Conservation (phyloP, 2,113 vertebrate species). For the Corythaixoides concolor region DNA sequence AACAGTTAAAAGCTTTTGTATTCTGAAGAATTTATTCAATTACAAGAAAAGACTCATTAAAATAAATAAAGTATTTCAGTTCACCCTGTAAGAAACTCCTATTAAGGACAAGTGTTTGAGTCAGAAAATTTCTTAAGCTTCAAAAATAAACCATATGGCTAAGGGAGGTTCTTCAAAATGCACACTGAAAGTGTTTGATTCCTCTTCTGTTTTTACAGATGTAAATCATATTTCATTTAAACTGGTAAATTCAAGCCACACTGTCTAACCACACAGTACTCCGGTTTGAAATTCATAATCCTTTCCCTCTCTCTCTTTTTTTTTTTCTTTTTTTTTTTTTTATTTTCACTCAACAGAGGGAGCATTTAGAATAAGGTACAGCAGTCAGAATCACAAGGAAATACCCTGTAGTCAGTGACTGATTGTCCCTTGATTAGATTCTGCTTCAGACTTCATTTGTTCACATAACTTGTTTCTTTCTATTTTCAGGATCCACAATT, state of each 20-base stretch:
- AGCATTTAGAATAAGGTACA: not conserved
- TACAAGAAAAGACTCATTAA: not conserved
- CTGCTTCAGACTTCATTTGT: not conserved
- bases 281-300: not conserved
- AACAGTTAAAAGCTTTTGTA: not conserved
- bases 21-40: slow-evolving; percentile 16
- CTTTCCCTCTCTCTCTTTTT: not conserved
- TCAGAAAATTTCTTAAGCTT: slow-evolving; percentile 49
- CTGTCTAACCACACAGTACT: not conserved
- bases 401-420: not conserved
- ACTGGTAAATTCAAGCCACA: not conserved
- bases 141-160: slow-evolving; percentile 31
- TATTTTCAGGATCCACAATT: not conserved
- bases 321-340: not conserved
- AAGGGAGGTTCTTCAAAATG: slow-evolving; percentile 18
- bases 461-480: not conserved
- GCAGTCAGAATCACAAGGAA: not conserved
- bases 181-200: not conserved
- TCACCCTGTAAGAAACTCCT: slow-evolving; percentile 39
- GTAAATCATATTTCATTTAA: not conserved
- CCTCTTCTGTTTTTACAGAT: slow-evolving; percentile 33
- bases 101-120: slow-evolving; percentile 43
- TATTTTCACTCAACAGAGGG: not conserved
- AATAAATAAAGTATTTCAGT: slow-evolving; percentile 35
- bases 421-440: not conserved